Evolutionary conservation across 2,888 invertebrate genomes (phyloP), one percentile per base, ranked within the genome.

Genomic region (Lomographa bimaculata): DNA sequence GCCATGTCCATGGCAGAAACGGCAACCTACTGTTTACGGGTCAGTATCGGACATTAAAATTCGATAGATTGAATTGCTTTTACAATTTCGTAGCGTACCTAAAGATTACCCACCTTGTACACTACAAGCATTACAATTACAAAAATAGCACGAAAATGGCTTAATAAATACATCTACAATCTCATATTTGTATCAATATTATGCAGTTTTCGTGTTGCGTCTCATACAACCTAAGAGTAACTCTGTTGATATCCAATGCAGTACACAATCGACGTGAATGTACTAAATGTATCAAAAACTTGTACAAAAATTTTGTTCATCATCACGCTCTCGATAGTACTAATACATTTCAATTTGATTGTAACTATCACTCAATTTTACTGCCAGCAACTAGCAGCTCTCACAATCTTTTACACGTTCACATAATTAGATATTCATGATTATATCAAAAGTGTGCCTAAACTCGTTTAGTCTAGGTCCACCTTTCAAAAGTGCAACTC

Each of bases 281-380:
- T 54, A 66, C 44, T 41, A 39, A 46, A 28, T 43, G 39, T 45
- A 65, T 75, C 64, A 71, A 76, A 79, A 79, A 76, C 71, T 76
- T 71, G 78, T 84, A 82, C 75, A 84, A 84, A 77, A 81, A 78
- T 73, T 79, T 79, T 70, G 60, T 70, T 79, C 73, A 76, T 46
- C 24, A 18, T 30, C 27, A 32, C 16, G 21, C 63, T 64, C 71
- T 70, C 69, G 63, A 75, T 70, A 69, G 71, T 61, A 66, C 71
- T 75, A n/a, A 27, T 73, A 78, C 70, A 74, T 72, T 64, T 79
- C 85, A 85, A 87, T 86, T 86, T 79, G 75, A 86, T 87, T 87
- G 84, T 83, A 75, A 70, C 74, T 86, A 87, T 86, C 87, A 89
- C 87, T 75, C 81, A 72, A 79, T 86, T 87, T 77, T 84, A 81